Base-by-base conservation (phyloP, 2,888 invertebrate species). In the Maniola hyperantus region DNA sequence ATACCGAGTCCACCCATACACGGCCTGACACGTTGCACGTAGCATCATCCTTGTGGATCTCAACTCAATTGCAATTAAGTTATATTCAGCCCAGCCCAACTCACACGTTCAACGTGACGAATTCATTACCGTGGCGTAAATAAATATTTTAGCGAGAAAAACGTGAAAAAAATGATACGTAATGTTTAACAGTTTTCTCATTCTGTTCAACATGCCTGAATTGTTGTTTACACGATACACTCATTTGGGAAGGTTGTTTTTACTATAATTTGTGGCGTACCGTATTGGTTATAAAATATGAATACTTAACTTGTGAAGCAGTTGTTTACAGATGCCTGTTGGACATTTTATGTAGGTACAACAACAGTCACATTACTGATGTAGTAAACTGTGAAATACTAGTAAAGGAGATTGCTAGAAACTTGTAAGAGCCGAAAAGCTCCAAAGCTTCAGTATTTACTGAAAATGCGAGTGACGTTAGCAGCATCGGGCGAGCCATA, bases 231-330 rank as follows among this genome's bases (percentile, higher is more conserved):
- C 55, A 18, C 10, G 55, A 10, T 55, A 39, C 39, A 18, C 11
- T 39, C 15, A 18, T 55, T 55, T 55, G 39, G 18, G 36, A 39
- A 55, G 10, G 55, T 36, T 39, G 18, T 55, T 39, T 36, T 55
- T 55, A 39, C 18, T 18, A 39, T 10, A 10, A n/a, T 15, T 15
- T 15, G 18, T 39, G 15, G 36, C 18, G 36, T 8, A 11, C 55
- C 1, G 10, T 18, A 18, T 39, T 11, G 36, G 18, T 39, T 39
- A 34, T 55, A 5, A 51, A 51, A 54, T 18, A 39, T n/a, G 8
- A 15, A 20, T 50, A 11, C 44, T 2, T 13, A 11, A 8, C 1
- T 5, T 5, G 6, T 36, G 13, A 39, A 4, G 8, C 10, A 39
- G 10, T 10, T 10, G 36, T 39, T 8, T 10, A 39, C 8, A 39